Evolutionary conservation across 2,797 vertebrate species (phyloP), one percentile per base, ranked within the genome.

Genomic region (Eleutherodactylus coqui): DNA sequence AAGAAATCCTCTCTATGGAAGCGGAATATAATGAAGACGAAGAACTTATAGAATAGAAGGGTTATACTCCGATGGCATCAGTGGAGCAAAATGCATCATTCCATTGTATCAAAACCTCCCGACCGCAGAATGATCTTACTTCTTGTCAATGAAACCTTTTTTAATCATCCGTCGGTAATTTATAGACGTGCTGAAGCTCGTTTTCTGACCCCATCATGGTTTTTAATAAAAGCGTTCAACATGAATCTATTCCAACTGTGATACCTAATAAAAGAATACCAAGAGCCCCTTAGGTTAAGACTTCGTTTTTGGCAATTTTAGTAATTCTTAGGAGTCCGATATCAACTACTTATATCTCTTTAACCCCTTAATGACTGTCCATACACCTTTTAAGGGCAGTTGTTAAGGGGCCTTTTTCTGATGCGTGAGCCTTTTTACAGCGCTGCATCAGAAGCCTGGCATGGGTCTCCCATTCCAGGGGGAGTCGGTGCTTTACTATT

Each of bases 161-260:
- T 55, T 67, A 67, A 16, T 77, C 64, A 84, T 84, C 58, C 16
- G 7, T 62, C 38, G 43, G 58, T 77, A 84, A 77, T 45, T 51
- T 49, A 47, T 41, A 41, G n/a, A 75, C 55, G 67, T 34, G 75
- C 13, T 41, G 5, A 62, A 19, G 29, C 43, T 13, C 21, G 21
- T 41, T 58, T 32, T 70, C 73, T 82, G 85, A 86, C 72, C 85
- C 76, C 79, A 82, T 69, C 79, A 77, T 49, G 60, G 47, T 13
- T 64, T 77, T 76, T 86, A 86, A 82, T 86, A 86, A 77, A 53
- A 47, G 4, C 43, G n/a, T 4, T 70, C 62, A n/a, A 53, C 49
- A 34, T 67, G 47, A 38, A 79, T 85, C 51, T 8, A 36, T 72
- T 36, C 58, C 62, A 45, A 49, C 75, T 78, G 83, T 85, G 69